Percentiles rank a stretch among this genome's conserved stretches.
Evolutionary conservation across 2,113 vertebrate species (phyloP).

Genomic region (Phoxinus phoxinus): DNA sequence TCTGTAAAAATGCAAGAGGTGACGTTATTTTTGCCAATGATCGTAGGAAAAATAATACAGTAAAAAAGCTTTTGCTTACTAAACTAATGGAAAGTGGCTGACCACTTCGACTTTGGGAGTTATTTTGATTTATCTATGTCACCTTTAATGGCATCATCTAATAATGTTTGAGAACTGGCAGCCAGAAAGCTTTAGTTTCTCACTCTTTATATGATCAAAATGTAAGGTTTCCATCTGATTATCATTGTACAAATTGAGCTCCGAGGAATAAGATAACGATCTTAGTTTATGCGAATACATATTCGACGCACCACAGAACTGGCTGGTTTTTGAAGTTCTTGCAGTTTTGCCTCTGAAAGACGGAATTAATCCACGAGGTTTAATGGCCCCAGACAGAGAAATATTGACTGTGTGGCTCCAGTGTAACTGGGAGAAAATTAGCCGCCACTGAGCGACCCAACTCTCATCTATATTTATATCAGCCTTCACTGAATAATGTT

Average conservation of each 20-base stretch:
- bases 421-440: constrained; percentile 10
- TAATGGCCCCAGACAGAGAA: constrained; percentile 8
- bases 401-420: constrained; percentile 3
- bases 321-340: neutral
- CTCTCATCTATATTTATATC: constrained; percentile 14
- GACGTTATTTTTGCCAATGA: neutral
- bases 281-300: neutral
- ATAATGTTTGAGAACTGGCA: neutral
- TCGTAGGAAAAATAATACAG: neutral
- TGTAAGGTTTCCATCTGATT: neutral
- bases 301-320: neutral
- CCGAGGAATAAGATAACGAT: neutral
- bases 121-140: neutral
- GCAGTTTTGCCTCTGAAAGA: constrained; percentile 17
- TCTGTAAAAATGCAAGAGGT: neutral
- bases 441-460: neutral
- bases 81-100: neutral
- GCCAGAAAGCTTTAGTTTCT: neutral
- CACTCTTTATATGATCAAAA: neutral
- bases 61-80: neutral
- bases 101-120: neutral
- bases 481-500: neutral
- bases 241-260: neutral
- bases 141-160: neutral
- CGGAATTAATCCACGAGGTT: neutral